These are phyloP conservation scores for Chloroceryle inda DNA, from an alignment of 2,797 vertebrate genomes.

Conservation along the genomic window DNA sequence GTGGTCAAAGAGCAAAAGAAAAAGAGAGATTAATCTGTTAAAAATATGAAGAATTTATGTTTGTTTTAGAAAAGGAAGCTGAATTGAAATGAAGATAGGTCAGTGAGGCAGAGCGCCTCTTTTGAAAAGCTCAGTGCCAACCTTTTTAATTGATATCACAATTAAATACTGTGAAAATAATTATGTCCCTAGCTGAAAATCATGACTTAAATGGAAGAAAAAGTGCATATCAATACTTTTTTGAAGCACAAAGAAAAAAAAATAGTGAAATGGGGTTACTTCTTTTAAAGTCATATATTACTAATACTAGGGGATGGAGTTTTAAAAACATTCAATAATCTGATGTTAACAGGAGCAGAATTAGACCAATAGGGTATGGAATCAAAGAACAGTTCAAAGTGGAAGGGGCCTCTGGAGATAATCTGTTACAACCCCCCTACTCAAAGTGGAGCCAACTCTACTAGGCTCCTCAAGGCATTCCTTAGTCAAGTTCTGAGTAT, in stretches of 20 bases:
- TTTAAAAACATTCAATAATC: neutral
- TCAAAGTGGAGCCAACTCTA: neutral
- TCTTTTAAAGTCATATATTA: neutral
- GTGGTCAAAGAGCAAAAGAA: neutral
- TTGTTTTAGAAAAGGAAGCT: neutral
- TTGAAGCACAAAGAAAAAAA: neutral
- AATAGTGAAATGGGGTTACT: neutral
- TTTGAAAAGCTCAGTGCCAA: neutral
- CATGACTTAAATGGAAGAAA: neutral
- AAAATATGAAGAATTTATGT: neutral
- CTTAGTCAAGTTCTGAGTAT: rapidly evolving
- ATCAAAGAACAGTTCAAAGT: neutral
- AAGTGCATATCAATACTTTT: neutral
- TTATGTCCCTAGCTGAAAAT: neutral
- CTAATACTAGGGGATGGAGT: neutral
- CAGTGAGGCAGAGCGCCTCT: neutral
- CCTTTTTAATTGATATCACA: neutral
- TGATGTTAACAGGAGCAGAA: neutral
- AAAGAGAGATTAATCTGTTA: neutral
- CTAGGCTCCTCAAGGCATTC: neutral
- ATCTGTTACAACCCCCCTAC: neutral
- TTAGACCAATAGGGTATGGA: neutral
- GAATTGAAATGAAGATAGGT: neutral
- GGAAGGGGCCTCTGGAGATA: neutral
- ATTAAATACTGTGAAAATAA: neutral